Evolutionary conservation across 1,140 invertebrate genomes (phyloP), one percentile per base, ranked within the genome.

Genomic region (Potamilus streckersoni): DNA sequence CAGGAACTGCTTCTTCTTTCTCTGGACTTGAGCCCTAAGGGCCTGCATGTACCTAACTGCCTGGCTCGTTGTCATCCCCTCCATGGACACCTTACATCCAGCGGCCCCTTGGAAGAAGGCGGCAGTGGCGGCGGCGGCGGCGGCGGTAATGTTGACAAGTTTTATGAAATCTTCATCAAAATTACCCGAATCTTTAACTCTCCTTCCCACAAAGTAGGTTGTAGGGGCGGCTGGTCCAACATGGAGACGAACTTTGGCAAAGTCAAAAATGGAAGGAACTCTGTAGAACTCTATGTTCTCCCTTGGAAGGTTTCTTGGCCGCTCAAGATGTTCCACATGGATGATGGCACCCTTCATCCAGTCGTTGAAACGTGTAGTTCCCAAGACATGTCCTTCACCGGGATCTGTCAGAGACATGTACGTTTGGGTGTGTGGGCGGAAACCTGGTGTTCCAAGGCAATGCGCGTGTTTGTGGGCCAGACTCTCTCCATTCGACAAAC

Each of bases 321-420:
- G 69, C 69, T 83, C 83, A 55, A 84, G 67, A 75, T 84, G 83
- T 72, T 84, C 83, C 64, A 84, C n/a, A n/a, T n/a, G n/a, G n/a
- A n/a, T n/a, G n/a, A n/a, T n/a, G n/a, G n/a, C n/a, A n/a, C n/a
- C n/a, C n/a, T n/a, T n/a, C n/a, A n/a, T n/a, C n/a, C n/a, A n/a
- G n/a, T n/a, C n/a, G n/a, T n/a, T n/a, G n/a, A n/a, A n/a, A n/a
- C n/a, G n/a, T n/a, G n/a, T n/a, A n/a, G n/a, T n/a, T n/a, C n/a
- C n/a, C n/a, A n/a, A n/a, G n/a, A n/a, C n/a, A n/a, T n/a, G n/a
- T n/a, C n/a, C n/a, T n/a, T n/a, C n/a, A n/a, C n/a, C n/a, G n/a
- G n/a, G n/a, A n/a, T n/a, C n/a, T n/a, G n/a, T n/a, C n/a, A n/a
- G n/a, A n/a, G n/a, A n/a, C n/a, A n/a, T n/a, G n/a, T n/a, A n/a